Evolutionary conservation across 2,888 invertebrate species (phyloP).

Genomic region (Mythimna vitellina): DNA sequence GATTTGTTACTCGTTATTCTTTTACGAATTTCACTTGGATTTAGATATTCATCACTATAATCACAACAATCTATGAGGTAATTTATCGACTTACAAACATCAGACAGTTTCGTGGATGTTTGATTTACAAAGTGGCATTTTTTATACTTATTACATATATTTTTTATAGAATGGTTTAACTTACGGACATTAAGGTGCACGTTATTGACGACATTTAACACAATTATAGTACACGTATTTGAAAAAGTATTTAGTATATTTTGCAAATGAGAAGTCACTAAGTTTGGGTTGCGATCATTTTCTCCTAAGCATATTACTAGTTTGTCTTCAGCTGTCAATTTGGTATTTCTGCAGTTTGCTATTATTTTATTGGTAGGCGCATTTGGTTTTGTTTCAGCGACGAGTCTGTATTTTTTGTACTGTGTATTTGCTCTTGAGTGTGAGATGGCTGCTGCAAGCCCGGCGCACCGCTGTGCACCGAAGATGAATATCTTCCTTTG

Average conservation of each 20-base stretch:
- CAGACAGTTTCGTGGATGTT: background rate
- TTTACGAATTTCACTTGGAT: constrained; percentile 7
- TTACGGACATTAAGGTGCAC: background rate
- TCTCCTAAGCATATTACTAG: constrained; percentile 20
- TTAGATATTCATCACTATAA: constrained; percentile 16
- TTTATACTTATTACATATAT: constrained; percentile 11
- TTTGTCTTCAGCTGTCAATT: constrained; percentile 7
- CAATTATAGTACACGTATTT: background rate
- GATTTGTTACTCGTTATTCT: constrained; percentile 10
- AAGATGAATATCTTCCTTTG: constrained; percentile 17
- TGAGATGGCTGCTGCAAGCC: background rate
- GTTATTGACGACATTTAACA: constrained; percentile 2
- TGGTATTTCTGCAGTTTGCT: constrained; percentile 3
- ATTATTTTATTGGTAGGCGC: constrained; percentile 1
- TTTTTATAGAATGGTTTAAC: constrained; percentile 7
- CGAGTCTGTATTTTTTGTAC: constrained; percentile 7
- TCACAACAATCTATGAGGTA: constrained; percentile 10
- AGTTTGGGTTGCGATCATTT: constrained; percentile 1
- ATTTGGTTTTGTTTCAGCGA: constrained; percentile 5
- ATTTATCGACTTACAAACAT: constrained; percentile 19
- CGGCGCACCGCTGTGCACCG: background rate
- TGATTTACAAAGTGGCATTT: constrained; percentile 18
- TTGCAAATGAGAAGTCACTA: background rate
- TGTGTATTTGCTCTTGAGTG: background rate
- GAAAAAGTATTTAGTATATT: background rate